These are phyloP conservation scores for Microctenopoma lineatum DNA, from an alignment of 2,797 vertebrate species.

Conservation along the genomic window DNA sequence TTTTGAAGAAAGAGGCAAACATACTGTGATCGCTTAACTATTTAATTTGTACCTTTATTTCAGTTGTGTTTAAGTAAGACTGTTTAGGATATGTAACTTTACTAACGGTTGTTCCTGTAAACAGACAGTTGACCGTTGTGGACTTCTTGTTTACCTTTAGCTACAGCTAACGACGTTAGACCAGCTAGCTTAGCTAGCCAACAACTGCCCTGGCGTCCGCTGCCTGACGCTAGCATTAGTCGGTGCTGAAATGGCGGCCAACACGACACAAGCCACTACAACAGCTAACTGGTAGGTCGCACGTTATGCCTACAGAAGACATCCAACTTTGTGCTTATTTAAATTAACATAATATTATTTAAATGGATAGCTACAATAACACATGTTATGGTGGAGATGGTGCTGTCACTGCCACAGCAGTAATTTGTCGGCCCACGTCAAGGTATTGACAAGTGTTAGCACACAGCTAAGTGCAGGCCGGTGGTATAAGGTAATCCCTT, in stretches of 20 bases:
- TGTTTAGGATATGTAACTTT: not conserved
- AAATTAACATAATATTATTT: no score
- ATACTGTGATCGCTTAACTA: not conserved
- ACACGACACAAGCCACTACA: slow-evolving; percentile 76
- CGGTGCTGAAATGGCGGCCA: slow-evolving; percentile 86
- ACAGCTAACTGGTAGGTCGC: slow-evolving; percentile 80
- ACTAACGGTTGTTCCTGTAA: not conserved
- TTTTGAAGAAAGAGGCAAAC: slow-evolving; percentile 11
- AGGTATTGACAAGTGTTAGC: slow-evolving; percentile 26
- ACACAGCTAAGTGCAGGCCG: slow-evolving; percentile 20
- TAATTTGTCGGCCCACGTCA: not conserved
- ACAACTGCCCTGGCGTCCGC: slow-evolving; percentile 41
- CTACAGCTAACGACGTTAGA: slow-evolving; percentile 47
- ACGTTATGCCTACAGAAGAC: rapidly evolving
- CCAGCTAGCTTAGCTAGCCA: slow-evolving; percentile 42
- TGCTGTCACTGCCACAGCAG: rapidly evolving
- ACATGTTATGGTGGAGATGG: rapidly evolving
- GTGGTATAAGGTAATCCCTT: not conserved
- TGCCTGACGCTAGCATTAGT: slow-evolving; percentile 11
- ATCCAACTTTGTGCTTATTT: rapidly evolving
- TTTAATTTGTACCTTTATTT: not conserved
- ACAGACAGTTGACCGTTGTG: not conserved
- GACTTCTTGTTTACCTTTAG: slow-evolving; percentile 63
- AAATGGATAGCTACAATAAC: rapidly evolving
- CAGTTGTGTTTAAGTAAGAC: not conserved